Evolutionary conservation across 2,797 vertebrate species (phyloP), one percentile per base, ranked within the genome.

Genomic region (Vultur gryphus): DNA sequence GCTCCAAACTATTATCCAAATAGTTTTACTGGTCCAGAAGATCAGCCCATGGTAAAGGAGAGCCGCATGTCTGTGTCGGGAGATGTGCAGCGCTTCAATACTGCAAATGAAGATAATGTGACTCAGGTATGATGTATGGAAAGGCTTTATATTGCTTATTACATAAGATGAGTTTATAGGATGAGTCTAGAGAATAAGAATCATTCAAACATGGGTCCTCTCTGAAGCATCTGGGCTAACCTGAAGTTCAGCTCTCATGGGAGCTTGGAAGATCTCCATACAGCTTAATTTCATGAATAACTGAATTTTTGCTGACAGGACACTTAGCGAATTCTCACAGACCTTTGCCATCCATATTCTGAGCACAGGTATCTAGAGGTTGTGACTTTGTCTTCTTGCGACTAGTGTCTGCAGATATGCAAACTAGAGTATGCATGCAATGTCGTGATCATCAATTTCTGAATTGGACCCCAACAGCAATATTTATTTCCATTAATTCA

Each of bases 1-100:
- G 99, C 99, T 57, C 99, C 99, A 29, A 99, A 99, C 96, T 99
- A 99, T 95, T 99, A 97, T 66, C 99, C 99, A 29, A 99, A 99
- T 96, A 99, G 99, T 97, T 99, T 99, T 95, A 98, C 98, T 15
- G 99, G 99, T 9, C 99, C 99, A 0, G 98, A 99, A 4, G 92
- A 95, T 7, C 98, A 99, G 95, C 97, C 92, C 3, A 8, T 1
- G 2, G 96, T 95, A 31, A 46, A 97, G 83, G 99, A 99, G 96
- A 98, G 98, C 8, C 87, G 71, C 37, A 51, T 87, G 71, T 82
- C 4, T 2, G 94, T 95, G 49, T 98, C 99, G 1, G 90, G 97
- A 5, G 99, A 99, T 0, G 99, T 99, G 71, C 96, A 91, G 10
- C 99, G 99, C 61, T 99, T 98, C 98, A 99, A 99, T 94, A 99